These are phyloP conservation scores for Vanessa tameamea DNA, from an alignment of 1,140 invertebrate species.

Conservation along the genomic window DNA sequence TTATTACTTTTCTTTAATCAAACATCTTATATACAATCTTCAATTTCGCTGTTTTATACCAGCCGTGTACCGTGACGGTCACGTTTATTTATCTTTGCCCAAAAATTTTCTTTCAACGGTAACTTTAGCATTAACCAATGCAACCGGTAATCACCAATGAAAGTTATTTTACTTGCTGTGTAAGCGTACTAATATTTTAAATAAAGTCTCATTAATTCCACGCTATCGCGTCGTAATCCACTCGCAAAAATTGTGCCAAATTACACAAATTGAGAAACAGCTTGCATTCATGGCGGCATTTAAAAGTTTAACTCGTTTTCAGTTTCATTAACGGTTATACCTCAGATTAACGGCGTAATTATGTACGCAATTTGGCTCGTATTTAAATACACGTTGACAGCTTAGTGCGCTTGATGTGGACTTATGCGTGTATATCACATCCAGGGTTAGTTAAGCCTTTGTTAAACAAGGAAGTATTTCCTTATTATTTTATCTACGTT, in stretches of 20 bases:
- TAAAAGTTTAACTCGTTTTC: slow-evolving; percentile 74
- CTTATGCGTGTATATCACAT: no score
- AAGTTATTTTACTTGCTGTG: slow-evolving; percentile 5
- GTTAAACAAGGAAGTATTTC: no score
- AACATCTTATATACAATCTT: no score
- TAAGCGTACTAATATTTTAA: slow-evolving; percentile 27
- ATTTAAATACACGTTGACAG: slow-evolving; percentile 41
- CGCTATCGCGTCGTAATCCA: slow-evolving; percentile 42
- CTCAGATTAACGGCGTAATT: slow-evolving; percentile 70
- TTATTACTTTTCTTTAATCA: no score
- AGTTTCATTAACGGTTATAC: slow-evolving; percentile 76
- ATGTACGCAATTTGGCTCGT: slow-evolving; percentile 65
- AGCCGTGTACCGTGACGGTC: no score
- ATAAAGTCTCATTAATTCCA: slow-evolving; percentile 37
- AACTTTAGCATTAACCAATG: neutral
- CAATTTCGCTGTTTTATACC: no score
- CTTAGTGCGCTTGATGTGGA: neutral
- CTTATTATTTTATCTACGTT: no score
- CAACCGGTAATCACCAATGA: neutral
- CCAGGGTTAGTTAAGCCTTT: no score
- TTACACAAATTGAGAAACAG: slow-evolving; percentile 72
- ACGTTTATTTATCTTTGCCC: no score
- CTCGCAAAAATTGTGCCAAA: slow-evolving; percentile 64
- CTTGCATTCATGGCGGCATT: slow-evolving; percentile 73
- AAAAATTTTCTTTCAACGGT: no score